These are phyloP conservation scores for Ostrea edulis DNA, from an alignment of 1,140 invertebrate genomes.

Conservation along the genomic window DNA sequence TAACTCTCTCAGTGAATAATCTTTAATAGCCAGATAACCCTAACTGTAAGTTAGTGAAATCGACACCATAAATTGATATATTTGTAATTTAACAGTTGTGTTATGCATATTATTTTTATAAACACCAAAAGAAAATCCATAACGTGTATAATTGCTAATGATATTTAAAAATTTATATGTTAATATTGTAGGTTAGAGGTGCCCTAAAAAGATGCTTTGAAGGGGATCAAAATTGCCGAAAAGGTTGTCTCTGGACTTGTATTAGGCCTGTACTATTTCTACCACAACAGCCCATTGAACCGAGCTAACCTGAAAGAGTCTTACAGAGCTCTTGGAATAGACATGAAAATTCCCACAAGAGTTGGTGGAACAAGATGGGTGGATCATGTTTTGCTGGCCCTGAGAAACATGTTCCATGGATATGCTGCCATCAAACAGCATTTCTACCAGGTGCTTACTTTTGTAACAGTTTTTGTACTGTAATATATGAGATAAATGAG, in stretches of 20 bases:
- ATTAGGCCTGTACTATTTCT: conserved; percentile 43
- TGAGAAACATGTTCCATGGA: background rate
- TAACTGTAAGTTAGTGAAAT: no score
- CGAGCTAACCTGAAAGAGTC: background rate
- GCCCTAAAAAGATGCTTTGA: conserved; percentile 38
- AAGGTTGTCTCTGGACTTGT: background rate
- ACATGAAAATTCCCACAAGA: conserved; percentile 32
- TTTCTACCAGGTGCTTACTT: conserved; percentile 37
- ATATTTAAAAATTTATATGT: no score
- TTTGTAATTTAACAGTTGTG: no score
- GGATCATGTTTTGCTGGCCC: conserved; percentile 26
- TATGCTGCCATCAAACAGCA: conserved; percentile 19
- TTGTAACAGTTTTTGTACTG: background rate
- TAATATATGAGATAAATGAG: background rate
- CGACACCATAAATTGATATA: no score
- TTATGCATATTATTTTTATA: no score
- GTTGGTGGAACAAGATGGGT: conserved; percentile 44
- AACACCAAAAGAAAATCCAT: no score
- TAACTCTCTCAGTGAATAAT: no score
- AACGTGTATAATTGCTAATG: no score
- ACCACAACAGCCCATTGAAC: conserved; percentile 41
- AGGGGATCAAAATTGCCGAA: background rate
- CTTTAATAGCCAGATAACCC: no score
- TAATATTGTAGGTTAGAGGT: conserved; percentile 39
- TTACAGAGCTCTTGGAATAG: background rate